phyloP scores from a whole-genome alignment of 92 coral and sea anemone genomes.

The Siderastrea radians region DNA sequence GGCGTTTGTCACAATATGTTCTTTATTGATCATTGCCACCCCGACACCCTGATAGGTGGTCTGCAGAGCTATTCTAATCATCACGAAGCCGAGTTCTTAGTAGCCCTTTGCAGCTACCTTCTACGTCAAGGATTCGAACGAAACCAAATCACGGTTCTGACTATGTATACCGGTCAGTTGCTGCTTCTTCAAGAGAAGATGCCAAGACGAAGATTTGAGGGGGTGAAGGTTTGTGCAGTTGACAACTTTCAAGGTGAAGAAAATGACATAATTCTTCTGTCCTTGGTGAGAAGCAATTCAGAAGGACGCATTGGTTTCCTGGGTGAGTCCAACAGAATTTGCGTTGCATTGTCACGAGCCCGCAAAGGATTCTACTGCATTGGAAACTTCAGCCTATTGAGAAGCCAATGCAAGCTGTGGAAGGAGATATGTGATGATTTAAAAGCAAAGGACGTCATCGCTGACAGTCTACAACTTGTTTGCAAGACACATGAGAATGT shows the following conservation, averaged over 20 bases:
- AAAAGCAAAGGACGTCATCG: constrained; percentile 48
- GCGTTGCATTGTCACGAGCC: constrained; percentile 88
- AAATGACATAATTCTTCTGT: constrained; percentile 78
- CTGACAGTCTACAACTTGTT: constrained; percentile 4
- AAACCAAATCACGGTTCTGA: constrained; percentile 71
- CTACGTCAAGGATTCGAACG: constrained; percentile 65
- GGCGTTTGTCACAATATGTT: constrained; percentile 62
- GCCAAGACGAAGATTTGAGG: constrained; percentile 63
- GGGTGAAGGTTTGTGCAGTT: constrained; percentile 68
- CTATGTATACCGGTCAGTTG: constrained; percentile 84
- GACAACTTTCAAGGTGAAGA: constrained; percentile 90
- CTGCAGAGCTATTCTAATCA: constrained; percentile 75
- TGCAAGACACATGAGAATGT: constrained; percentile 33
- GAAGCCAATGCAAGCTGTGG: constrained; percentile 69
- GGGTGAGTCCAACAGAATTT: constrained; percentile 80
- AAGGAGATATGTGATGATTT: constrained; percentile 65
- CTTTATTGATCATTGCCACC: constrained; percentile 66
- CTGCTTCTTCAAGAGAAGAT: constrained; percentile 57
- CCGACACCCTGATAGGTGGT: constrained; percentile 48
- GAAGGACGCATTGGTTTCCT: constrained; percentile 74
- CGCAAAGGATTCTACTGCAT: constrained; percentile 76
- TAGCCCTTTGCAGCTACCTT: constrained; percentile 72
- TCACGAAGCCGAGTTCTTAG: constrained; percentile 77
- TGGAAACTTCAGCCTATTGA: constrained; percentile 76
- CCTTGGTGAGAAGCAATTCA: constrained; percentile 81